Base-by-base conservation (phyloP, 2,113 vertebrate genomes). In the Sisor rabdophorus region DNA sequence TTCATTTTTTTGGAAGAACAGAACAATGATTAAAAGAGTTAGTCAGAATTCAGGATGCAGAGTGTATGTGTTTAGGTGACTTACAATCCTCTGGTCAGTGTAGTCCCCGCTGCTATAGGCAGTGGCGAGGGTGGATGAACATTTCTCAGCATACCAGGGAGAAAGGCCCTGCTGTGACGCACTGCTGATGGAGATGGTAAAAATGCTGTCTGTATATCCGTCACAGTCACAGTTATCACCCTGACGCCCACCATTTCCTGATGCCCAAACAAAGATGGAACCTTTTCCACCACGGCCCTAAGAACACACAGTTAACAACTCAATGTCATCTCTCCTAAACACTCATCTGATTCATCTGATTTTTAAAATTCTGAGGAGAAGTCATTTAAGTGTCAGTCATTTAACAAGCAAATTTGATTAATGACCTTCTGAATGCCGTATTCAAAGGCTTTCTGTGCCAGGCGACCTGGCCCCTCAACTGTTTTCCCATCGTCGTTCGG, bases 51-150 rank as follows among this genome's bases (percentile, higher is more conserved):
- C 48, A 32, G 48, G 28, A 52, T n/a, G 19, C 19, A 12, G 12
- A 36, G 15, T 20, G 19, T 63, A 4, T 75, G 15, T 8, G 30
- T 65, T 30, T 36, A 16, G 19, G 15, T 53, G 61, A 93, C 97
- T 77, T 89, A 98, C 96, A 48, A 99, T 98, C 90, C 96, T 93
- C 90, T 98, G 97, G 91, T 99, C 97, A 0, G 93, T 97, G 86
- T 98, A 99, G 88, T 99, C 97, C 55, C 97, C 97, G 2, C 96
- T 98, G 93, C 97, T 99, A 92, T 99, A 99, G 0, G 97, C 95
- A 24, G 97, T 98, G 72, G 96, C 97, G 87, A 99, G 88, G 0
- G 97, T 98, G 81, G 96, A 98, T 44, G 97, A 98, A 84, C 97
- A 98, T 89, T 98, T 98, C 92, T 99, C 97, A 6, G 97, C 97